Percentiles rank a stretch among this genome's conserved stretches.
These are phyloP conservation scores for Stichodactyla helianthus DNA, from an alignment of 64 coral and sea anemone genomes.

Conservation along the genomic window DNA sequence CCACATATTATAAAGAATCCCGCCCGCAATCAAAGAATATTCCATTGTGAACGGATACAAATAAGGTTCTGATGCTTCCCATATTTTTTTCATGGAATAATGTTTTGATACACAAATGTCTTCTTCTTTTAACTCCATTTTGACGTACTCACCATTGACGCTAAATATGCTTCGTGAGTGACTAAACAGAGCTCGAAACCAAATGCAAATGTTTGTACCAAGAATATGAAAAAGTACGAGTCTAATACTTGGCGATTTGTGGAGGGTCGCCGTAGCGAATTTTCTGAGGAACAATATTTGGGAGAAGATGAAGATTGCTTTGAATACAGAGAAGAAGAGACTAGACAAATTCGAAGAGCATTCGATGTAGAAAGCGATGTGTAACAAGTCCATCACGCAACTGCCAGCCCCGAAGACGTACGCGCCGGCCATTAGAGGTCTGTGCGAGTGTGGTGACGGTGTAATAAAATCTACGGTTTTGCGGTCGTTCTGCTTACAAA, in stretches of 20 bases:
- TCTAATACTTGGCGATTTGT: constrained; percentile 88
- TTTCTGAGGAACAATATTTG: constrained; percentile 95
- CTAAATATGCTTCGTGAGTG: constrained; percentile 80
- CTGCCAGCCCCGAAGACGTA: constrained; percentile 95
- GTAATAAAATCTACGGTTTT: constrained; percentile 91
- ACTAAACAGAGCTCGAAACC: constrained; percentile 96
- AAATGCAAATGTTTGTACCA: constrained; percentile 88
- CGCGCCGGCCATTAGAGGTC: constrained; percentile 81
- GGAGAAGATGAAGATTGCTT: constrained; percentile 89
- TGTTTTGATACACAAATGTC: constrained; percentile 79
- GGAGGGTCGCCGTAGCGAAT: constrained; percentile 90
- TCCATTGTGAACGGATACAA: constrained; percentile 96
- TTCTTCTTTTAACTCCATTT: constrained; percentile 51
- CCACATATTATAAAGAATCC: constrained; percentile 96
- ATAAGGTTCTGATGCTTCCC: constrained; percentile 89
- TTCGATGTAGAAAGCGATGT: constrained; percentile 95
- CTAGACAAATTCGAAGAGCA: constrained; percentile 88
- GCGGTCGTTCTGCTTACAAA: constrained; percentile 90
- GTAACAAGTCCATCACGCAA: constrained; percentile 84
- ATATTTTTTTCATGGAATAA: constrained; percentile 95
- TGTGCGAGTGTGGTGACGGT: constrained; percentile 67
- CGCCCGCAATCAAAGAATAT: constrained; percentile 84
- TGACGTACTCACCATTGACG: constrained; percentile 35
- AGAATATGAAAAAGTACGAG: constrained; percentile 96
- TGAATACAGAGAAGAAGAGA: constrained; percentile 90